Percentiles rank a stretch among this genome's conserved stretches.
Evolutionary conservation across 2,888 invertebrate species (phyloP).

Genomic region (Macaria liturata): DNA sequence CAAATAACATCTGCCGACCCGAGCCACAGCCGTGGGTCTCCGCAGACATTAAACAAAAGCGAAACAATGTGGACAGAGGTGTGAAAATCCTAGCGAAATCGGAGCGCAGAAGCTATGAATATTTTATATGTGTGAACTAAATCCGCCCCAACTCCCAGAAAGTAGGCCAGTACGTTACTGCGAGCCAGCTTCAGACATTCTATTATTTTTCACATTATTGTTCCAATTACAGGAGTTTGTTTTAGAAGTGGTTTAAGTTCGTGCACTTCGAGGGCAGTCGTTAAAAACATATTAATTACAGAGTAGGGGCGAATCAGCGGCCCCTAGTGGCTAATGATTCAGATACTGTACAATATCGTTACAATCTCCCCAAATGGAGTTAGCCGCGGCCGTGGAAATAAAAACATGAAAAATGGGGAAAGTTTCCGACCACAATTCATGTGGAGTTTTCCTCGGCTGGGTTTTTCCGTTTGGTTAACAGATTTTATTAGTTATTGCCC

Average conservation of each 20-base stretch:
- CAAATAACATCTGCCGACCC: too few species aligned
- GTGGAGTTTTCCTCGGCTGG: slow-evolving; percentile 19
- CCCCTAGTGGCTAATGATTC: slow-evolving; percentile 33
- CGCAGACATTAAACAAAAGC: neutral
- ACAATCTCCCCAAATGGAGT: slow-evolving; percentile 29
- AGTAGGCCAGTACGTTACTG: slow-evolving; percentile 29
- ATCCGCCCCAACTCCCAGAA: slow-evolving; percentile 25
- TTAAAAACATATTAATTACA: slow-evolving; percentile 52
- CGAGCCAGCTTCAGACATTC: slow-evolving; percentile 13
- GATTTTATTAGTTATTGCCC: slow-evolving; percentile 17
- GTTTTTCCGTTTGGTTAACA: slow-evolving; percentile 23
- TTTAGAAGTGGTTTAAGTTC: slow-evolving; percentile 9
- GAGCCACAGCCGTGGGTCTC: too few species aligned
- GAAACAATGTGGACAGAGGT: slow-evolving; percentile 16
- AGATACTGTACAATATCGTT: slow-evolving; percentile 27
- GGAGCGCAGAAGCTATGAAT: slow-evolving; percentile 26
- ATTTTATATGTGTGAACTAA: slow-evolving; percentile 31
- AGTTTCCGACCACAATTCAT: slow-evolving; percentile 27
- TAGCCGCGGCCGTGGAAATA: slow-evolving; percentile 25
- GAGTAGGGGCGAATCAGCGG: slow-evolving; percentile 35
- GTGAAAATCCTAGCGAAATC: slow-evolving; percentile 25
- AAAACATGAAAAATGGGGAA: slow-evolving; percentile 32
- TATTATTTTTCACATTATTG: slow-evolving; percentile 18
- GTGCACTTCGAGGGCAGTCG: slow-evolving; percentile 31
- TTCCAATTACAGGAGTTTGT: slow-evolving; percentile 18